These are phyloP conservation scores for Anastrepha obliqua DNA, from an alignment of 1,140 invertebrate genomes.

Conservation along the genomic window DNA sequence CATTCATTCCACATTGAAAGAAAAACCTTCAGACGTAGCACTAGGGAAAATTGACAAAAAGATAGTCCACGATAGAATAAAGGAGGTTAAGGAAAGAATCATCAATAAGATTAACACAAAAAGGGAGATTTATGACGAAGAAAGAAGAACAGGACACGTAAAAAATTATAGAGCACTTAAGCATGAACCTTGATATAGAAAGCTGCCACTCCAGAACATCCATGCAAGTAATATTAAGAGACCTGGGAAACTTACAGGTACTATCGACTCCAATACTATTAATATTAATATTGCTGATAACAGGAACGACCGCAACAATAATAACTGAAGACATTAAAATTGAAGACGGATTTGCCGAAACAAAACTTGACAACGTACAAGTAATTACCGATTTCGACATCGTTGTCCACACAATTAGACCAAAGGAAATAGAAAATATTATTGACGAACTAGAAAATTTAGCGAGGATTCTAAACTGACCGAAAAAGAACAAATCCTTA, in stretches of 20 bases:
- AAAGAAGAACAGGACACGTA: neutral
- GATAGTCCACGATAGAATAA: neutral
- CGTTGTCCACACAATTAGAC: too few species aligned
- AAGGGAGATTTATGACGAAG: neutral
- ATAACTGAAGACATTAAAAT: too few species aligned
- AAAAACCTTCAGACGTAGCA: neutral
- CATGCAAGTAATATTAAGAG: slow-evolving; percentile 1
- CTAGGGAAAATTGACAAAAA: neutral
- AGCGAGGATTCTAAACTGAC: too few species aligned
- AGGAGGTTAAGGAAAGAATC: slow-evolving; percentile 45
- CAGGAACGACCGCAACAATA: too few species aligned
- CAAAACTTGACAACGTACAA: too few species aligned
- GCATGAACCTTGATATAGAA: slow-evolving; percentile 11
- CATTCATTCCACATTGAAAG: neutral
- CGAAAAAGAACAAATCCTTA: too few species aligned
- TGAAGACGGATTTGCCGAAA: neutral
- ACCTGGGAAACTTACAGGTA: neutral
- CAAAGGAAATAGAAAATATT: too few species aligned
- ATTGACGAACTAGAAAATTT: too few species aligned
- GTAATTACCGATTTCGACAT: too few species aligned
- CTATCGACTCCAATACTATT: neutral
- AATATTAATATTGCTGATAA: too few species aligned
- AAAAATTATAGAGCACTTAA: slow-evolving; percentile 5
- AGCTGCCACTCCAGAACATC: neutral
- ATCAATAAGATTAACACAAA: slow-evolving; percentile 29